These are phyloP conservation scores for Diadumene lineata DNA, from an alignment of 92 coral and sea anemone species.

Conservation along the genomic window DNA sequence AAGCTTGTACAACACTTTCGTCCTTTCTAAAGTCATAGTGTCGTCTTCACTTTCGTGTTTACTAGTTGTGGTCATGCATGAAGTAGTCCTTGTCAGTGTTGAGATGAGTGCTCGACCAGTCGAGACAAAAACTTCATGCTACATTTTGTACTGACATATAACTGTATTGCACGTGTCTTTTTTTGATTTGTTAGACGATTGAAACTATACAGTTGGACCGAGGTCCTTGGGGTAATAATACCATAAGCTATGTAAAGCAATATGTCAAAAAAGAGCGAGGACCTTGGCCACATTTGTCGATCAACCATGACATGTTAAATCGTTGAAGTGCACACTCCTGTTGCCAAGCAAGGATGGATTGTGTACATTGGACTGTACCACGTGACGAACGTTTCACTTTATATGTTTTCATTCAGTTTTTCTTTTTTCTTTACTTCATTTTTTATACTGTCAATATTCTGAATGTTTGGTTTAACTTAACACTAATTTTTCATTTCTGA, in stretches of 20 bases:
- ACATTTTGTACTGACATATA: no score
- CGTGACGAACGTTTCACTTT: background rate
- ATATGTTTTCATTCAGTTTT: background rate
- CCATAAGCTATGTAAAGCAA: background rate
- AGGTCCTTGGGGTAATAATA: background rate
- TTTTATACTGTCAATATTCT: background rate
- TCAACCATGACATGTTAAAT: background rate
- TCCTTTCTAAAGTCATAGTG: conserved; percentile 31
- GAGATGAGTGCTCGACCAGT: no score
- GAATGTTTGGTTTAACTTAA: no score
- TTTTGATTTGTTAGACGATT: background rate
- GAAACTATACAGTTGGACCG: background rate
- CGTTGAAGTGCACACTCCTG: background rate
- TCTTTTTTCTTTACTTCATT: background rate
- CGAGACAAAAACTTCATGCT: no score
- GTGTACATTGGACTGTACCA: conserved; percentile 4
- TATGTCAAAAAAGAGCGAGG: no score
- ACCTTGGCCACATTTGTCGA: background rate
- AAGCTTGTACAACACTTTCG: conserved; percentile 37
- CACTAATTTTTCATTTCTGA: no score
- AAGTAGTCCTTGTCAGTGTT: no score
- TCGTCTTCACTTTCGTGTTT: background rate
- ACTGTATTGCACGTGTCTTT: background rate
- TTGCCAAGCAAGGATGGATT: conserved; percentile 29
- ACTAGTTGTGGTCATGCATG: no score